A percentile compares a stretch with the other conserved stretches of the same genome.
These are phyloP conservation scores for Urophycis tenuis DNA, from an alignment of 2,797 vertebrate species.

Conservation along the genomic window DNA sequence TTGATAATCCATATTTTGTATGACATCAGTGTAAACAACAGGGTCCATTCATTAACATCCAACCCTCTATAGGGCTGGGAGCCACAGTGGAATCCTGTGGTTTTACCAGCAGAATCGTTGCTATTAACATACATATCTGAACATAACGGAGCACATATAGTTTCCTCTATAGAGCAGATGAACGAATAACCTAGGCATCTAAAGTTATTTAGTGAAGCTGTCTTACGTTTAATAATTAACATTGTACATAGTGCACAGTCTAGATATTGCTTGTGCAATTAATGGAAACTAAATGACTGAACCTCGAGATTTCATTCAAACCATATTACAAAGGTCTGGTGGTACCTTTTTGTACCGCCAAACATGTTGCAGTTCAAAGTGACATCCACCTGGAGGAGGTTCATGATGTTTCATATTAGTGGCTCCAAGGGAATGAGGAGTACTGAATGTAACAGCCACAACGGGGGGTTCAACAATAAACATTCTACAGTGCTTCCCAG, in stretches of 20 bases:
- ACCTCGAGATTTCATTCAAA: too few species aligned
- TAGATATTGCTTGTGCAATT: too few species aligned
- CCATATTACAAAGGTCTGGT: too few species aligned
- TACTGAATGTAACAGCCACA: too few species aligned
- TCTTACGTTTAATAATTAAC: neutral
- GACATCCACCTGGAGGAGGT: neutral
- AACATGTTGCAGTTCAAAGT: too few species aligned
- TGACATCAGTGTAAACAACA: slow-evolving; percentile 38
- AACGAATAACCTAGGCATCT: neutral
- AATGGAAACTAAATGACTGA: too few species aligned
- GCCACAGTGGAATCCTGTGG: neutral
- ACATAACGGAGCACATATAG: neutral
- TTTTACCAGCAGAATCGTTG: neutral
- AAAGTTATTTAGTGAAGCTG: neutral
- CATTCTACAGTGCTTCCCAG: slow-evolving; percentile 74
- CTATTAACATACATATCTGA: neutral
- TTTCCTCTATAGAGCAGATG: neutral
- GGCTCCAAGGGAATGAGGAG: too few species aligned
- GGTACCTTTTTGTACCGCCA: too few species aligned
- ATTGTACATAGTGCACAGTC: too few species aligned
- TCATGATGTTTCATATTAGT: neutral
- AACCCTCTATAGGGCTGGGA: slow-evolving; percentile 42
- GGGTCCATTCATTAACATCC: slow-evolving; percentile 30
- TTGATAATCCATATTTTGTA: slow-evolving; percentile 19
- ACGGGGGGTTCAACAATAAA: too few species aligned